Evolutionary conservation across 2,888 invertebrate genomes (phyloP), one percentile per base, ranked within the genome.

Genomic region (Dynastes grantii): DNA sequence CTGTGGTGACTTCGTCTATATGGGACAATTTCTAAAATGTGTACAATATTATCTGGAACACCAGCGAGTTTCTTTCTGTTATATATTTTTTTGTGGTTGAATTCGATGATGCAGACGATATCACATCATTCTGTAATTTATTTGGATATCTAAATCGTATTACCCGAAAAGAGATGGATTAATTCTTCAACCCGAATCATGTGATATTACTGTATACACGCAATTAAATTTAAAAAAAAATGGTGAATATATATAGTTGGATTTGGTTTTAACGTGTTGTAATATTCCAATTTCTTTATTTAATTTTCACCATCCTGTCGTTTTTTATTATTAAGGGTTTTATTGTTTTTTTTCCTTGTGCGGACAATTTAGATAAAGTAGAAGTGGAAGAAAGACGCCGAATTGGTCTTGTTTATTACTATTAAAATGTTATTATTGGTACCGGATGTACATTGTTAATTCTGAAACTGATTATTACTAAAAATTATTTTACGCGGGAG

Each of bases 231-330:
- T 22, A 22, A 22, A 55, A 22, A 55, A 70, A 73, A 75, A 61
- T 75, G 73, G 73, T 63, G 73, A 61, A 75, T 75, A 75, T 75
- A 61, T 58, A 61, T 70, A 61, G 58, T 61, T 75, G 45, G 73
- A 75, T 75, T 75, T 61, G 73, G 73, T 75, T 75, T 75, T 75
- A 75, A 75, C 73, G 73, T 75, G 73, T 71, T 71, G 58, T 75
- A 61, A 61, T 75, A 37, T 68, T 49, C 51, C 40, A n/a, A 49
- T 55, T 61, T 75, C 45, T 68, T 68, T 73, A 37, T 55, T 61
- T 40, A 61, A 13, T 45, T 61, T 61, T 63, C 63, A 40, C 49
- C 61, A 75, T 5, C 27, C 32, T 55, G 58, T 77, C 77, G 40
- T 68, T 68, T 76, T 22, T 53, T 76, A 76, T 68, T 68, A 40